Evolutionary conservation across 2,113 vertebrate species (phyloP).

Genomic region (Pseudorhombus dupliciocellatus): DNA sequence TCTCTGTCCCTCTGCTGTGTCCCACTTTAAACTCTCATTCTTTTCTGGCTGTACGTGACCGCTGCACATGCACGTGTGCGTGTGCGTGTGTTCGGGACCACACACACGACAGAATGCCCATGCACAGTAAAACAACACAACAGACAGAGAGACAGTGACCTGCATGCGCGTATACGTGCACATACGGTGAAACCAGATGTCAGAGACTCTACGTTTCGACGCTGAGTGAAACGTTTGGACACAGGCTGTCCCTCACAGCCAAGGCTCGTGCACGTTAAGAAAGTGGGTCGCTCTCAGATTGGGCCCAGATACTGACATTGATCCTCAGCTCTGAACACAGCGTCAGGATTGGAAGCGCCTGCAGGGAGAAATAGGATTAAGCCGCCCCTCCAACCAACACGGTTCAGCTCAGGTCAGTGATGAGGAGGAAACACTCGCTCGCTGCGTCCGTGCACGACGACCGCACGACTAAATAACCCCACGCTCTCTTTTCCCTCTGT

Average conservation of each 20-base stretch:
- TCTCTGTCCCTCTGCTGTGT: too few relatives aligned
- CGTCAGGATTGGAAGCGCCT: constrained; percentile 8
- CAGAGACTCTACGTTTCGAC: too few relatives aligned
- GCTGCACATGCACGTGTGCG: neutral
- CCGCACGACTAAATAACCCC: constrained; percentile 5
- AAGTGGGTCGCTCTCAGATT: neutral
- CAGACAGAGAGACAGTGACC: neutral
- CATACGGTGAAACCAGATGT: neutral
- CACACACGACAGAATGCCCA: neutral
- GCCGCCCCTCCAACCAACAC: neutral
- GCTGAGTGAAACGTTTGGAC: neutral
- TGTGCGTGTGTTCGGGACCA: constrained; percentile 1
- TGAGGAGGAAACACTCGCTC: too few relatives aligned
- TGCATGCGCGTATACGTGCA: neutral
- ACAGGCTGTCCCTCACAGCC: neutral
- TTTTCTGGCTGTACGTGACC: neutral
- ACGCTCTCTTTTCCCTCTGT: neutral
- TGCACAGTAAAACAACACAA: neutral
- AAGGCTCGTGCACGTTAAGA: neutral
- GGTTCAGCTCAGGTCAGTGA: neutral
- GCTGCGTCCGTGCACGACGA: constrained; percentile 18
- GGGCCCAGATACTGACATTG: neutral
- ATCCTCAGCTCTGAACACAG: constrained; percentile 6
- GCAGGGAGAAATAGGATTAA: constrained; percentile 3
- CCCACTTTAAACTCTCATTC: neutral